Conservation (phyloP, 2,113 vertebrate species). For the Apus apus region DNA sequence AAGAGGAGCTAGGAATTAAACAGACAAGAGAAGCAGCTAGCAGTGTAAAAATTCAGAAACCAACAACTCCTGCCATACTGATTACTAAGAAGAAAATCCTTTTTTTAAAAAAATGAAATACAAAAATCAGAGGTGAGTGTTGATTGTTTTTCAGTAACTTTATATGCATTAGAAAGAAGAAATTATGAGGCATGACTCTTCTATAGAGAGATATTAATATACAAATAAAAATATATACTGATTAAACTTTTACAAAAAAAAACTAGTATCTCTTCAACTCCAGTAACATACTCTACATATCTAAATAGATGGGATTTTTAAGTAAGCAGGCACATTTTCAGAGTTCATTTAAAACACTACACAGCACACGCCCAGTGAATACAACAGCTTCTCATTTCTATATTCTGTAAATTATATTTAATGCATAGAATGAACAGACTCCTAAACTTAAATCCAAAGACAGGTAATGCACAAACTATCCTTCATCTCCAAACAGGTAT, state of each 20-base stretch:
- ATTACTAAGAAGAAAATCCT: not conserved
- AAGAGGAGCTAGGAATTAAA: not conserved
- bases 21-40: not conserved
- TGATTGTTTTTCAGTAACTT: not conserved
- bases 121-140: not conserved
- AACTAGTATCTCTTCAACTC: not conserved
- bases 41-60: not conserved
- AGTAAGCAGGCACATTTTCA: not conserved
- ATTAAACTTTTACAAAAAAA: not conserved
- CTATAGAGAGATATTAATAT: not conserved
- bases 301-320: not conserved
- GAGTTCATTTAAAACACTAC: not conserved
- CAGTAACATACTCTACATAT: not conserved
- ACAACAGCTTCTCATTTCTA: not conserved
- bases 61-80: not conserved
- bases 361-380: not conserved
- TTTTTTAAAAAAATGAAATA: not conserved
- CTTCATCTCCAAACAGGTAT: not conserved
- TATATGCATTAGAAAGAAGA: not conserved
- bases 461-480: not conserved
- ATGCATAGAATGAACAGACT: not conserved
- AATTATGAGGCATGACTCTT: not conserved
- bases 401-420: not conserved
- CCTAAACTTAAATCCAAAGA: not conserved
- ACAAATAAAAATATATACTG: not conserved